Evolutionary conservation across 2,888 invertebrate genomes (phyloP).

Genomic region (Melieria omissa): DNA sequence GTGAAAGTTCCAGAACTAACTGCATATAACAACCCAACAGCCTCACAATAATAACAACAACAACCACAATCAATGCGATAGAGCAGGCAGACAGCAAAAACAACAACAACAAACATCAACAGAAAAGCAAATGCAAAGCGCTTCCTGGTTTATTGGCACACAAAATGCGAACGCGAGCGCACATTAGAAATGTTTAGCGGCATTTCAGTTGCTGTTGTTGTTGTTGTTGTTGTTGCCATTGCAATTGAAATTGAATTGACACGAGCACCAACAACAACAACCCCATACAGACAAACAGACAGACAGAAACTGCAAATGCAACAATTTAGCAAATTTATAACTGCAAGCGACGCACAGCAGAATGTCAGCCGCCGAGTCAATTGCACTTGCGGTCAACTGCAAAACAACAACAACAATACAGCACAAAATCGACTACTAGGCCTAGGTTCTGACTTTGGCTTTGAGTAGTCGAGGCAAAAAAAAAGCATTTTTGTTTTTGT

Average conservation of each 20-base stretch:
- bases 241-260: no score
- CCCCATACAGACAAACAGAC: no score
- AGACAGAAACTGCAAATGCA: no score
- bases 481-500: no score
- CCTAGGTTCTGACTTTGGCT: slow-evolving; percentile 56
- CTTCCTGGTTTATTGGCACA: no score
- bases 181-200: no score
- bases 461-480: slow-evolving; percentile 36
- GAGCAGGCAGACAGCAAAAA: slow-evolving; percentile 13
- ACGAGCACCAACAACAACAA: no score
- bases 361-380: slow-evolving; percentile 5
- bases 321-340: no score
- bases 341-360: no score
- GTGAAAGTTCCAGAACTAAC: no score
- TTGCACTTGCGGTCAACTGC: slow-evolving; percentile 30
- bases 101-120: slow-evolving; percentile 12
- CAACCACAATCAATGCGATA: slow-evolving; percentile 5
- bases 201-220: no score
- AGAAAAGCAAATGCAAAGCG: slow-evolving; percentile 11
- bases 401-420: slow-evolving; percentile 10
- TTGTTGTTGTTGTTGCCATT: no score
- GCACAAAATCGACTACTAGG: slow-evolving; percentile 48
- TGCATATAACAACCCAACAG: not conserved
- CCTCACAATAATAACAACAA: slow-evolving; percentile 28
- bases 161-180: slow-evolving; percentile 1